phyloP scores from a whole-genome alignment of 2,113 vertebrate species.

The Ameiurus melas region DNA sequence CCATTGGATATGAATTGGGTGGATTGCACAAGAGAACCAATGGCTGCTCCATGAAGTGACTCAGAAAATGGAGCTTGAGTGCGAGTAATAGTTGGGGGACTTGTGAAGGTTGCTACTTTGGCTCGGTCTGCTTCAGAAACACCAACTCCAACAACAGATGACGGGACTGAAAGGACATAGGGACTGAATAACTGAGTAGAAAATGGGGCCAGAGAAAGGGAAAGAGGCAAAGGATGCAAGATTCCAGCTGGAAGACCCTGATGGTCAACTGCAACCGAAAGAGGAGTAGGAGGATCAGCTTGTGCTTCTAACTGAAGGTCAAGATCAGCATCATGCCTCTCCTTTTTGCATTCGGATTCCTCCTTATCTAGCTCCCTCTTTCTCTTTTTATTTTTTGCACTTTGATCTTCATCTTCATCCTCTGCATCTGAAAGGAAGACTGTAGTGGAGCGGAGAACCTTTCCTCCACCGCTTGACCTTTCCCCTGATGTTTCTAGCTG shows the following conservation, averaged over 20 bases:
- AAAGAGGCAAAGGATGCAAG: slow-evolving; percentile 71
- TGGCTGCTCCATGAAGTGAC: slow-evolving; percentile 63
- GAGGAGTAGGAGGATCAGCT: slow-evolving; percentile 71
- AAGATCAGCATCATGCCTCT: slow-evolving; percentile 70
- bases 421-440: slow-evolving; percentile 78
- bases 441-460: slow-evolving; percentile 75
- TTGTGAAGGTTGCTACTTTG: slow-evolving; percentile 67
- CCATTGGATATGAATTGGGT: slow-evolving; percentile 69
- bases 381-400: slow-evolving; percentile 63
- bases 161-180: slow-evolving; percentile 71
- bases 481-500: slow-evolving; percentile 59
- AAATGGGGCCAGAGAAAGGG: slow-evolving; percentile 68
- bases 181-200: slow-evolving; percentile 72
- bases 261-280: slow-evolving; percentile 57
- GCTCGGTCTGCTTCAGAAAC: slow-evolving; percentile 60
- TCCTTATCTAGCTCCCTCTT: slow-evolving; percentile 66
- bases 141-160: slow-evolving; percentile 62
- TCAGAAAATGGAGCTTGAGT: slow-evolving; percentile 56
- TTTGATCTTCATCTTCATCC: slow-evolving; percentile 74
- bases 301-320: slow-evolving; percentile 75
- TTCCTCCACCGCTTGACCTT: slow-evolving; percentile 67
- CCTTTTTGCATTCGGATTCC: slow-evolving; percentile 69
- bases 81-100: slow-evolving; percentile 62
- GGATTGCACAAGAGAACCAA: slow-evolving; percentile 61
- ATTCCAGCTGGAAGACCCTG: slow-evolving; percentile 58